These are phyloP conservation scores for Venustoraphidia nigricollis DNA, from an alignment of 2,888 invertebrate genomes.

Conservation along the genomic window DNA sequence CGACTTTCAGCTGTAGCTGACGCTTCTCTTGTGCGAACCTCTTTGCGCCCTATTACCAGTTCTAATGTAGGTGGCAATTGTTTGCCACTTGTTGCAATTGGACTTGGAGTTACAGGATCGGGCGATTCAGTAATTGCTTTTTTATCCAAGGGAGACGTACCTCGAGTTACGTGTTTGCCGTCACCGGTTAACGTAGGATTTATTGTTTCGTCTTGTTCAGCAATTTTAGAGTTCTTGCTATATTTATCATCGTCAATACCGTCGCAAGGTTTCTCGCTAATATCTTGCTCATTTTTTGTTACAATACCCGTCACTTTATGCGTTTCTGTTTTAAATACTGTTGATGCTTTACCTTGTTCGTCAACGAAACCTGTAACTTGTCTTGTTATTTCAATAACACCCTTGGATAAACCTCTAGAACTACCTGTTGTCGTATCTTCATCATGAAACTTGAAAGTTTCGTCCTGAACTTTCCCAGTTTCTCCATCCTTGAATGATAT, in stretches of 20 bases:
- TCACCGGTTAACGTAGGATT: not conserved
- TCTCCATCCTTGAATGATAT: constrained; percentile 13
- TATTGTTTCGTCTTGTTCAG: not conserved
- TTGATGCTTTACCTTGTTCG: constrained; percentile 5
- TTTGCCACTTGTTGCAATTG: constrained; percentile 14
- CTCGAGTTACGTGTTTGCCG: constrained; percentile 19
- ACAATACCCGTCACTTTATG: constrained; percentile 9
- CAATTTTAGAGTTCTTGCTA: not conserved
- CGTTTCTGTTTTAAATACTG: constrained; percentile 11
- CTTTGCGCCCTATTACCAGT: constrained; percentile 34
- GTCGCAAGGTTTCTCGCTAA: constrained; percentile 26
- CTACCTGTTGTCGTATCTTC: constrained; percentile 13
- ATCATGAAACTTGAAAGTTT: not conserved
- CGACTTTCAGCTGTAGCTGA: constrained; percentile 34
- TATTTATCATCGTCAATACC: constrained; percentile 18
- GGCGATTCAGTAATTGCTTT: constrained; percentile 19
- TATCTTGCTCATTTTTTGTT: constrained; percentile 13
- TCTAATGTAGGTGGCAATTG: constrained; percentile 26
- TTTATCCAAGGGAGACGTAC: constrained; percentile 27
- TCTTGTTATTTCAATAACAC: constrained; percentile 9
- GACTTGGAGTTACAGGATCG: constrained; percentile 17
- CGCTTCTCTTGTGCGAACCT: constrained; percentile 33
- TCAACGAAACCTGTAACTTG: constrained; percentile 11
- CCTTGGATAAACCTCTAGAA: constrained; percentile 20
- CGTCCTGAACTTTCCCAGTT: constrained; percentile 3